Conservation (phyloP, 1,140 invertebrate genomes). For the Diachasma alloeum region DNA sequence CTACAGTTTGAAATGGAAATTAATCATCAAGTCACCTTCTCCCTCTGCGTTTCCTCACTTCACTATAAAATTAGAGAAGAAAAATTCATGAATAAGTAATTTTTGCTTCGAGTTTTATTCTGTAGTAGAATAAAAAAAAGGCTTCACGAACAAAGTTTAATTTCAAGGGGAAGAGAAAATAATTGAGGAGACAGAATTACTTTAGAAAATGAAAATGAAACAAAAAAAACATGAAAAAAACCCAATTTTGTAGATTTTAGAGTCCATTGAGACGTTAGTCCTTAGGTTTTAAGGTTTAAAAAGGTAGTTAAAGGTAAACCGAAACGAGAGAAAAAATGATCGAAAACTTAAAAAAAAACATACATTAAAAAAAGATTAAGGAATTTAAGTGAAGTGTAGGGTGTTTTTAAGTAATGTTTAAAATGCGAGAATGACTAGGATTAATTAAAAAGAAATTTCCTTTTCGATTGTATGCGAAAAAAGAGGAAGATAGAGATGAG, state of each 20-base stretch:
- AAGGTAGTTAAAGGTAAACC: slow-evolving; percentile 14
- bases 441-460: slow-evolving; percentile 9
- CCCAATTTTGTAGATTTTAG: slow-evolving; percentile 33
- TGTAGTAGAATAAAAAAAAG: slow-evolving; percentile 4
- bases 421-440: slow-evolving; percentile 35
- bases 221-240: slow-evolving; percentile 14
- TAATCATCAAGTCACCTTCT: too few species aligned
- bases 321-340: slow-evolving; percentile 5
- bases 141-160: not conserved
- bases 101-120: not conserved
- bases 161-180: not conserved
- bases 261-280: slow-evolving; percentile 21
- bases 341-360: not conserved
- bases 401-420: slow-evolving; percentile 60
- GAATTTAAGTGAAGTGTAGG: slow-evolving; percentile 48
- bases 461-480: slow-evolving; percentile 20
- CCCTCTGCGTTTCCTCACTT: too few species aligned
- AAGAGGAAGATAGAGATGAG: slow-evolving; percentile 32
- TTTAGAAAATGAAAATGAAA: slow-evolving; percentile 21
- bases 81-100: not conserved
- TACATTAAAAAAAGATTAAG: slow-evolving; percentile 28
- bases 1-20: too few species aligned
- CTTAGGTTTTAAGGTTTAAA: slow-evolving; percentile 26
- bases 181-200: slow-evolving; percentile 15
- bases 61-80: not conserved